Base-by-base conservation (phyloP, 2,113 vertebrate genomes). In the Rallus limicola region DNA sequence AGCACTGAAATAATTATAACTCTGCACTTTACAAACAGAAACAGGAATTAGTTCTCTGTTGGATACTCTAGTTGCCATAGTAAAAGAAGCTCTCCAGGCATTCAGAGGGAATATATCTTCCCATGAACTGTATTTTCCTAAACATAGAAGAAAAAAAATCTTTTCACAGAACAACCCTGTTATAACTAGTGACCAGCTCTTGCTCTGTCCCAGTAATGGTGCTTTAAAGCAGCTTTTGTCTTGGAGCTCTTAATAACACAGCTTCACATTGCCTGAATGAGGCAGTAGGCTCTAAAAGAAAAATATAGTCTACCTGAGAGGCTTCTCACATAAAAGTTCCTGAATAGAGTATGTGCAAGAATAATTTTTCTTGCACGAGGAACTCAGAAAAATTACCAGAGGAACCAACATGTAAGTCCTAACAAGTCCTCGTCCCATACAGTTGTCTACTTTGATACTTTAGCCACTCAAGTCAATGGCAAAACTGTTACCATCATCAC, bases 1-100 rank as follows among this genome's bases (percentile, higher is more conserved):
- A 65, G 18, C 7, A 82, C 17, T 52, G 58, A 90, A 77, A 94
- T 94, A 92, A 97, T 97, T 90, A 95, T 24, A 92, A 44, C 26
- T 18, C 42, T 42, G 58, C 34, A 72, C 48, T 83, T 84, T 74
- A 93, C 72, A 92, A 95, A 87, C 46, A 36, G 78, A 94, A 95
- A 93, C 11, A 71, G 23, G 44, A 82, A 77, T 90, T 89, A 87
- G 33, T 91, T 96, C 63, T 94, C 60, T 79, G 42, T 28, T 88
- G 83, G 76, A 40, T 93, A 55, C 14, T 79, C 40, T 38, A 71
- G 71, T 31, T 67, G 44, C 42, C 67, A 63, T 64, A 88, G 79
- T 48, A 69, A 26, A 71, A 82, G 71, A 77, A 96, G 25, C 25
- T 86, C 34, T 88, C 34, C 52, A 85, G 72, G 50, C 33, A 92